These are phyloP conservation scores for Drosophila pegasa DNA, from an alignment of 2,888 invertebrate genomes.

Conservation along the genomic window DNA sequence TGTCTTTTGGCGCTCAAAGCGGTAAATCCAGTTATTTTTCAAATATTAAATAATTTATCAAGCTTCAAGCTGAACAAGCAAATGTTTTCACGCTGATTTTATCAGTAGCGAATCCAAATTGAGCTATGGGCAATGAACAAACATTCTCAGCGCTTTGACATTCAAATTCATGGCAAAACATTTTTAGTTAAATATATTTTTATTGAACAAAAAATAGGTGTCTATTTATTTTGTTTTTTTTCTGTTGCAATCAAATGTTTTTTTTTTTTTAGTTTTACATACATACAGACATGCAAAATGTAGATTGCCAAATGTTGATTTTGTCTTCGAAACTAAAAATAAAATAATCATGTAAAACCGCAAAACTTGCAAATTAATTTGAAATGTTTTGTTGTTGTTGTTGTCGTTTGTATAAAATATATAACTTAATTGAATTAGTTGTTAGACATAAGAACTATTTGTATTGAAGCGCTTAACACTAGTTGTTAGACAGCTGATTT, in stretches of 20 bases:
- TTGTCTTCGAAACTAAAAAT: conserved; percentile 21
- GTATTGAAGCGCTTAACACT: conserved; percentile 69
- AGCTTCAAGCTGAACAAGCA: neutral
- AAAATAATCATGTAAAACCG: conserved; percentile 48
- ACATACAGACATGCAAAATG: conserved; percentile 12
- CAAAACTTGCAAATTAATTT: conserved; percentile 64
- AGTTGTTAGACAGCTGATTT: conserved; percentile 67
- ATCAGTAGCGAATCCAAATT: neutral
- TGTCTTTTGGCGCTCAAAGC: neutral
- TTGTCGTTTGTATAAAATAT: conserved; percentile 55
- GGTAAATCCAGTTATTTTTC: neutral
- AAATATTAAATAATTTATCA: neutral
- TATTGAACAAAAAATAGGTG: conserved; percentile 72
- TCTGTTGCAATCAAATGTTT: conserved; percentile 40
- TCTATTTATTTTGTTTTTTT: conserved; percentile 62
- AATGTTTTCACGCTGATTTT: neutral
- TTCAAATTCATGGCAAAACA: neutral
- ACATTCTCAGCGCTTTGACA: neutral
- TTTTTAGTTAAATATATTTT: conserved; percentile 73
- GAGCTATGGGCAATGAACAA: neutral
- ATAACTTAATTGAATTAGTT: conserved; percentile 72
- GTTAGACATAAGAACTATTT: conserved; percentile 49
- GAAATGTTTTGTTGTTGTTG: conserved; percentile 34
- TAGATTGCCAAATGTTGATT: conserved; percentile 39
- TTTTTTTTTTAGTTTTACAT: conserved; percentile 21